These are phyloP conservation scores for Himantopus leucocephalus DNA, from an alignment of 2,113 vertebrate species.

Conservation along the genomic window DNA sequence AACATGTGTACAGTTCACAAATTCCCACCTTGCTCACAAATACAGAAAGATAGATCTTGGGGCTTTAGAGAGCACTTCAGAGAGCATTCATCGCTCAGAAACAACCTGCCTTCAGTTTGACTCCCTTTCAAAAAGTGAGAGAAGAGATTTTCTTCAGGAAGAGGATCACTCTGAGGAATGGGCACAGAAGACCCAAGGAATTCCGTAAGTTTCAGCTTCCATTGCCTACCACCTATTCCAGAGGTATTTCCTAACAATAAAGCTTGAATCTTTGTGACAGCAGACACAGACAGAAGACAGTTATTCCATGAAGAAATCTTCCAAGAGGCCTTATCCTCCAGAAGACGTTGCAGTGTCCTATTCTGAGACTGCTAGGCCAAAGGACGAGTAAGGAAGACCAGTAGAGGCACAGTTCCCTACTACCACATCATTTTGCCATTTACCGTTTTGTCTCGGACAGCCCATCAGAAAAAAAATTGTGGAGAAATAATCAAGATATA, in stretches of 20 bases:
- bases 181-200: not conserved
- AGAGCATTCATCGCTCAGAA: not conserved
- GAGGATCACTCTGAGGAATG: not conserved
- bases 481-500: not conserved
- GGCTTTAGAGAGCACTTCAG: not conserved
- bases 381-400: not conserved
- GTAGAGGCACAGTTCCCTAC: not conserved
- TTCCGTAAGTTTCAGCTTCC: not conserved
- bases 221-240: not conserved
- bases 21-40: not conserved
- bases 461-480: not conserved
- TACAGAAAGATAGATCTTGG: too few relatives aligned
- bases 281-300: not conserved
- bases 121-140: not conserved
- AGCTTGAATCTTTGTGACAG: not conserved
- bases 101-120: not conserved
- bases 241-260: not conserved
- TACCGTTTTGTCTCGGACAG: not conserved
- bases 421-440: not conserved
- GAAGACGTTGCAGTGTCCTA: fast-evolving
- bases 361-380: not conserved
- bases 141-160: not conserved
- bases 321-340: not conserved
- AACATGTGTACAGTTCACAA: fast-evolving
- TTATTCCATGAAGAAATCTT: not conserved